These are phyloP conservation scores for Criorhina ranunculi DNA, from an alignment of 2,888 invertebrate genomes.

Conservation along the genomic window DNA sequence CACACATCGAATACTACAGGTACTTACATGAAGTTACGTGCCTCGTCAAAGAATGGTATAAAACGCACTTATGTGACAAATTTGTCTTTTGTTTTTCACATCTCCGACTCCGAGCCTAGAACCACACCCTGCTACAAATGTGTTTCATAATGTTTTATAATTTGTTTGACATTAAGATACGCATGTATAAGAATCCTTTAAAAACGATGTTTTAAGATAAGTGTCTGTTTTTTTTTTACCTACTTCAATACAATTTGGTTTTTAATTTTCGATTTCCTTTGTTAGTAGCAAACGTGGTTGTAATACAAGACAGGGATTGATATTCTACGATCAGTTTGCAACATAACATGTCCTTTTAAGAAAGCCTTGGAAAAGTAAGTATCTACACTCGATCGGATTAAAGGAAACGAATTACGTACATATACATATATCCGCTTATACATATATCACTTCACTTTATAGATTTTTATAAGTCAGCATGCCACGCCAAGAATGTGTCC, in stretches of 20 bases:
- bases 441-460: too few relatives aligned
- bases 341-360: too few relatives aligned
- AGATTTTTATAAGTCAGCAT: too few relatives aligned
- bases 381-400: too few relatives aligned
- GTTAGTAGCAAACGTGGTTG: slow-evolving; percentile 17
- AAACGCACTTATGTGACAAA: slow-evolving; percentile 14
- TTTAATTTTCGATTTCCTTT: slow-evolving; percentile 3
- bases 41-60: background rate
- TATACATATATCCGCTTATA: slow-evolving; percentile 18
- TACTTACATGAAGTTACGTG: slow-evolving; percentile 20
- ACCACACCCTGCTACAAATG: slow-evolving; percentile 13
- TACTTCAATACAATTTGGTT: background rate
- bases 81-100: background rate
- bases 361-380: too few relatives aligned
- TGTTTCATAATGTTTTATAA: background rate
- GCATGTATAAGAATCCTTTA: background rate
- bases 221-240: background rate
- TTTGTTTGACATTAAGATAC: slow-evolving; percentile 4
- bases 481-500: background rate
- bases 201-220: slow-evolving; percentile 1
- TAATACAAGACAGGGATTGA: slow-evolving; percentile 4
- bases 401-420: too few relatives aligned
- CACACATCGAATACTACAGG: background rate
- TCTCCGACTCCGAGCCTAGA: background rate
- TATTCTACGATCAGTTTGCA: background rate